Base-by-base conservation (phyloP, 2,113 vertebrate genomes). In the Sphyrna mokarran region DNA sequence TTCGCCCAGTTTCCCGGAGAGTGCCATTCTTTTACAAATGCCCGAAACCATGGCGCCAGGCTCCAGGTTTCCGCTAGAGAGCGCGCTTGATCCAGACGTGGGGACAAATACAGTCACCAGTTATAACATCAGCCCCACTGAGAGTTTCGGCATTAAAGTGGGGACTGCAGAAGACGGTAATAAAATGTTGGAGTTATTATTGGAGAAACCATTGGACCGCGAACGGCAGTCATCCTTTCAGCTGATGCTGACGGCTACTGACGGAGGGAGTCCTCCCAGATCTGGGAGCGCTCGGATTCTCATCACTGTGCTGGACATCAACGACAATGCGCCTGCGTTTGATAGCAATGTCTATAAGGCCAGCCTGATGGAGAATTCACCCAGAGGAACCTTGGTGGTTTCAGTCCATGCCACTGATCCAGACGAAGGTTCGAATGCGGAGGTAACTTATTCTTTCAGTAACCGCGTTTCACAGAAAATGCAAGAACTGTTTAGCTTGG, bases 161-260 rank as follows among this genome's bases (percentile, higher is more conserved):
- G 83, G 96, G 1, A 97, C 95, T 40, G 96, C 61, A 13, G 96
- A 96, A 58, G 96, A 96, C 1, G 80, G 96, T 20, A 95, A 78
- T 7, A 80, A 96, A 0, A 96, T 83, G n/a, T 96, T 96, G 0
- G 96, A 97, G 5, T 76, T 97, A 43, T 94, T 97, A 37, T 95
- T 97, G 33, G 97, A 97, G 95, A 97, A 97, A 96, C 40, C 96
- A 13, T 97, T 97, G 96, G 97, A 97, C 95, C 91, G 97, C 96
- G 97, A 97, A 96, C 97, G 96, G 37, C 96, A 97, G 96, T 66
- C 97, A 37, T 13, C 96, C 9, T 96, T 97, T 0, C 95, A 76
- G n/a, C 96, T 97, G 18, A 95, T 96, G 0, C 58, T 98, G 6
- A 97, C 96, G 4, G 97, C 97, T 54, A 8, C 97, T 4, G 97